A percentile compares a stretch with the other conserved stretches of the same genome.
These are phyloP conservation scores for Papilio gigon DNA, from an alignment of 2,888 invertebrate genomes.

Conservation along the genomic window DNA sequence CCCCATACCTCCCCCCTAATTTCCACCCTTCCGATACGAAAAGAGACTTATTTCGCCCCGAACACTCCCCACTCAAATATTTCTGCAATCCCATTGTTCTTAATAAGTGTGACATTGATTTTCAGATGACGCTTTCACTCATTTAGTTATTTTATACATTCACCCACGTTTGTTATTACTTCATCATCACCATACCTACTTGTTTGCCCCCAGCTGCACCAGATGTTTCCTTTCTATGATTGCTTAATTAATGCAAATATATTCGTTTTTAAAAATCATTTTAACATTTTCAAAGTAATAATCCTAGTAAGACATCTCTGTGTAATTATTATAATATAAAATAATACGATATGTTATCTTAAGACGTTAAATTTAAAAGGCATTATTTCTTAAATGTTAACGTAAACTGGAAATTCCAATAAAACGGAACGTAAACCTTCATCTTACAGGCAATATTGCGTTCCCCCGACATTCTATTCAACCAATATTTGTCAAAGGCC, in stretches of 20 bases:
- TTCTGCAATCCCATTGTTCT: slow-evolving; percentile 48
- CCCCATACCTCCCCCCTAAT: slow-evolving; percentile 49
- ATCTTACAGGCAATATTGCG: slow-evolving; percentile 57
- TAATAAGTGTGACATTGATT: slow-evolving; percentile 41
- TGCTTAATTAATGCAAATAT: too few relatives aligned
- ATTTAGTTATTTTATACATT: slow-evolving; percentile 20
- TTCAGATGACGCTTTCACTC: slow-evolving; percentile 27
- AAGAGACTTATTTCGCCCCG: slow-evolving; percentile 63
- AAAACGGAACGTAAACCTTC: slow-evolving; percentile 57
- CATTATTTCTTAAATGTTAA: slow-evolving; percentile 32
- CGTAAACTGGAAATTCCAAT: slow-evolving; percentile 55
- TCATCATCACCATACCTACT: too few relatives aligned
- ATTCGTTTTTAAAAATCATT: too few relatives aligned
- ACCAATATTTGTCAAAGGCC: slow-evolving; percentile 73
- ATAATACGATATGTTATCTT: slow-evolving; percentile 18
- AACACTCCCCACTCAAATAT: slow-evolving; percentile 52
- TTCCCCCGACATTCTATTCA: slow-evolving; percentile 61
- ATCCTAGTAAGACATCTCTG: too few relatives aligned
- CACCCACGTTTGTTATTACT: too few relatives aligned
- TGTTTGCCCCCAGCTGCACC: too few relatives aligned
- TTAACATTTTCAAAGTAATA: too few relatives aligned
- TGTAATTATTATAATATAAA: not conserved
- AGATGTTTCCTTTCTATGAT: too few relatives aligned
- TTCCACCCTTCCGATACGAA: slow-evolving; percentile 52
- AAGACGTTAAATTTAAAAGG: slow-evolving; percentile 33